Percentiles rank a stretch among this genome's conserved stretches.
Evolutionary conservation across 2,113 vertebrate genomes (phyloP).

Genomic region (Bombycilla garrulus): DNA sequence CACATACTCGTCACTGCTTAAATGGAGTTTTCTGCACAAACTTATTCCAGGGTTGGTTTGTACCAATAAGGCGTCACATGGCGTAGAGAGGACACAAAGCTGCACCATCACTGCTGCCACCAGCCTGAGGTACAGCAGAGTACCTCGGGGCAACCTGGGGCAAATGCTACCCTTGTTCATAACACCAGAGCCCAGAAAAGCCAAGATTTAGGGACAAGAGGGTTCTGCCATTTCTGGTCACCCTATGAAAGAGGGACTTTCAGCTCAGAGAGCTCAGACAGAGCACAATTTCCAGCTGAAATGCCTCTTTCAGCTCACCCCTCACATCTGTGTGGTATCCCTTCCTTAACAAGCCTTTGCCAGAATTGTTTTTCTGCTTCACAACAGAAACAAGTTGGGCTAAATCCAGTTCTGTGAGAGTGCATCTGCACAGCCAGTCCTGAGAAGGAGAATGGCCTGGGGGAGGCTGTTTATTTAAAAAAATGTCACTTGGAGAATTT

Average conservation of each 20-base stretch:
- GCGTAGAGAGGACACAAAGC: background rate
- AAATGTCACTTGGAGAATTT: background rate
- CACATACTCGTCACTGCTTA: background rate
- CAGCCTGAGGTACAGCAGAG: background rate
- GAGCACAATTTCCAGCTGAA: background rate
- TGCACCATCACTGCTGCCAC: background rate
- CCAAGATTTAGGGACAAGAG: background rate
- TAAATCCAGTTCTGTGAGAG: background rate
- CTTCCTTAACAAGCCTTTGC: background rate
- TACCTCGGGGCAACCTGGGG: background rate
- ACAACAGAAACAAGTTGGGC: background rate
- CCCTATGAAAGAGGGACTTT: background rate
- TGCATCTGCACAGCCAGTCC: background rate
- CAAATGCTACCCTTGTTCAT: background rate
- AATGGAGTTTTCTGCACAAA: background rate
- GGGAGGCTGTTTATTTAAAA: background rate
- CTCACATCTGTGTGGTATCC: background rate
- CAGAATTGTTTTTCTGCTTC: background rate
- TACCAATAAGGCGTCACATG: rapidly evolving
- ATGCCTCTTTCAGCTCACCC: background rate
- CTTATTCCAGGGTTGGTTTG: background rate
- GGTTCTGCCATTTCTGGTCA: background rate
- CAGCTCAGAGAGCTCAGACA: background rate
- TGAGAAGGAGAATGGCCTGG: background rate
- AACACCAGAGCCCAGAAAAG: background rate